Evolutionary conservation across 1,140 invertebrate genomes (phyloP).

Genomic region (Solenopsis invicta): DNA sequence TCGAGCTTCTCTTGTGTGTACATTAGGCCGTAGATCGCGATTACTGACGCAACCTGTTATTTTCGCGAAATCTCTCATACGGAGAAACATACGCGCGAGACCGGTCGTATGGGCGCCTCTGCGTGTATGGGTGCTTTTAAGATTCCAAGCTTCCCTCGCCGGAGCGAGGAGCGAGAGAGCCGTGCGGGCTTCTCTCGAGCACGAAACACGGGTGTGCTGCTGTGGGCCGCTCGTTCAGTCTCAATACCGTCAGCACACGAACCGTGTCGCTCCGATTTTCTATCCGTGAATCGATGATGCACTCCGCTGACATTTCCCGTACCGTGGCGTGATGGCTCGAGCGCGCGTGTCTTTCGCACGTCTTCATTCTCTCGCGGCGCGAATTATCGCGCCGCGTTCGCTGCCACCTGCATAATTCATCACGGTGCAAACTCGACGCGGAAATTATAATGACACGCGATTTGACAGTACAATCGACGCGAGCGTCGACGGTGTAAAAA

Average conservation of each 20-base stretch:
- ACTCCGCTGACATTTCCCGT: not conserved
- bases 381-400: not conserved
- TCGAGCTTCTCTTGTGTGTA: constrained; percentile 11
- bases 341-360: constrained; percentile 12
- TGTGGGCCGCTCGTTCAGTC: no score
- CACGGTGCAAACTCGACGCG: constrained; percentile 26
- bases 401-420: constrained; percentile 46
- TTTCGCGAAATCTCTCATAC: constrained; percentile 46
- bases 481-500: not conserved
- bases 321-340: no score
- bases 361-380: constrained; percentile 11
- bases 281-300: constrained; percentile 15
- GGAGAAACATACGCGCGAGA: constrained; percentile 18
- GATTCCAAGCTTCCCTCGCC: constrained; percentile 17
- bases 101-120: not conserved
- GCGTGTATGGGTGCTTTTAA: constrained; percentile 13
- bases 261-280: constrained; percentile 31
- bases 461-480: constrained; percentile 48
- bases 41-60: constrained; percentile 56
- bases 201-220: not conserved
- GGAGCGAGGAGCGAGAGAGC: not conserved
- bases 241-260: not conserved
- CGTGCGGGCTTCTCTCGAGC: no score
- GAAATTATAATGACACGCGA: constrained; percentile 39
- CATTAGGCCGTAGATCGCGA: constrained; percentile 38